These are phyloP conservation scores for Eupithecia subumbrata DNA, from an alignment of 2,888 invertebrate genomes.

Conservation along the genomic window DNA sequence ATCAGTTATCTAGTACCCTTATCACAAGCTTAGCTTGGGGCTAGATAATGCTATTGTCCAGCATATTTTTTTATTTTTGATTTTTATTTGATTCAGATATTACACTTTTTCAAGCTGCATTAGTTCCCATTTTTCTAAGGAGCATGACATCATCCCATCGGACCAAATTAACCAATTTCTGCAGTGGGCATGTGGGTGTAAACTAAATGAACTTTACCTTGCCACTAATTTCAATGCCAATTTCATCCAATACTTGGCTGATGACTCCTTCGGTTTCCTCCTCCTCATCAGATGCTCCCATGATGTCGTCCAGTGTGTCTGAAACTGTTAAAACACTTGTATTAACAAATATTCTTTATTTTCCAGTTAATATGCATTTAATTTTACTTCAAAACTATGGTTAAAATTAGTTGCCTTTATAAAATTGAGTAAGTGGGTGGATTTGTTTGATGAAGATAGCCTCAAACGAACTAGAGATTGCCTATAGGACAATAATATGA, in stretches of 20 bases:
- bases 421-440: background rate
- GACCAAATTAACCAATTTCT: background rate
- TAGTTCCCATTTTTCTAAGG: background rate
- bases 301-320: conserved; percentile 94
- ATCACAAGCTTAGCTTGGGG: too few species aligned
- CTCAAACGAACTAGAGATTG: too few species aligned
- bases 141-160: background rate
- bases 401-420: background rate
- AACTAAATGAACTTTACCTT: conserved; percentile 83
- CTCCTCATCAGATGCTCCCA: conserved; percentile 95
- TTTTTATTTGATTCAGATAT: background rate
- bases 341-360: background rate
- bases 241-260: conserved; percentile 96
- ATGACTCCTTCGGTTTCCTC: conserved; percentile 94
- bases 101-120: background rate
- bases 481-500: too few species aligned
- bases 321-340: conserved; percentile 84
- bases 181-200: background rate
- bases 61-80: too few species aligned
- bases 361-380: too few species aligned
- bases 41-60: too few species aligned
- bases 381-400: background rate
- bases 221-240: conserved; percentile 96
- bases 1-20: too few species aligned
- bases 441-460: background rate